Evolutionary conservation across 2,888 invertebrate genomes (phyloP).

Genomic region (Ophion obscuratus): DNA sequence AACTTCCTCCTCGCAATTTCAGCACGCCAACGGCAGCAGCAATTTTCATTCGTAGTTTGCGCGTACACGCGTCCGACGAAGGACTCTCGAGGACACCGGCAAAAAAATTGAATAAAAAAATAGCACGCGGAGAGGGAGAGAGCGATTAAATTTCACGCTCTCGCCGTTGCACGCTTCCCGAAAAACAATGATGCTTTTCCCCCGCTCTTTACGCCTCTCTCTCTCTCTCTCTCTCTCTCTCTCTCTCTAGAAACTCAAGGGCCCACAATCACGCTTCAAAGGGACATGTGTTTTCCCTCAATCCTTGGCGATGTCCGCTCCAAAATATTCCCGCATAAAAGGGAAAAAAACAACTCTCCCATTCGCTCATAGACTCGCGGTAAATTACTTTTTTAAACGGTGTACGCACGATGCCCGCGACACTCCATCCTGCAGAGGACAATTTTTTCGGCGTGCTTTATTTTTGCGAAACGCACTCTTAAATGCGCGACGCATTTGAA

Average conservation of each 20-base stretch:
- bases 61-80: conserved; percentile 17
- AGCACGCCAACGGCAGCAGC: conserved; percentile 18
- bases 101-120: conserved; percentile 11
- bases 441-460: not conserved
- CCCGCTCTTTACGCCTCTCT: not conserved
- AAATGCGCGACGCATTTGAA: not conserved
- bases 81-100: conserved; percentile 5
- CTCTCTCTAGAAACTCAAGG: conserved; percentile 25
- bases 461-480: not conserved
- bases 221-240: conserved; percentile 22
- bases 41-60: conserved; percentile 52
- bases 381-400: conserved; percentile 2
- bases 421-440: not conserved
- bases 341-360: not conserved
- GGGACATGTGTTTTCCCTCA: conserved; percentile 36
- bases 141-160: conserved; percentile 47
- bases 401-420: not conserved
- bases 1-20: conserved; percentile 43
- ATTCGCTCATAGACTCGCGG: not conserved
- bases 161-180: not conserved
- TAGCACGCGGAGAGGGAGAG: not conserved
- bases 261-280: conserved; percentile 7
- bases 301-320: not conserved
- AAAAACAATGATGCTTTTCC: conserved; percentile 15
- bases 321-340: not conserved